Evolutionary conservation across 2,888 invertebrate genomes (phyloP).

Genomic region (Gymnosoma rotundatum): DNA sequence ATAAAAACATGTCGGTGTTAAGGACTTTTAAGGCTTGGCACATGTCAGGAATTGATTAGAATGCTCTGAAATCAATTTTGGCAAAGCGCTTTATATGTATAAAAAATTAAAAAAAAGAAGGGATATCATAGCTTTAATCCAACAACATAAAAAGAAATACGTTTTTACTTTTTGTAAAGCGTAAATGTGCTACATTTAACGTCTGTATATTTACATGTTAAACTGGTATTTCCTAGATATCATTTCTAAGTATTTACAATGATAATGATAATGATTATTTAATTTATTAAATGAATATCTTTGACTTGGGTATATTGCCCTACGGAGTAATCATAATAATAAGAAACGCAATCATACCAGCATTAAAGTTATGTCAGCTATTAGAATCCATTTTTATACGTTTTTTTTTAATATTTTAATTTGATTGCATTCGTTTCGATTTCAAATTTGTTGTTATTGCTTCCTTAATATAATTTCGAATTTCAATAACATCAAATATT

Average conservation of each 20-base stretch:
- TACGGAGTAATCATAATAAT: conserved; percentile 28
- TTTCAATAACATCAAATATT: conserved; percentile 35
- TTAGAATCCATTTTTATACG: conserved; percentile 47
- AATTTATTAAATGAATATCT: conserved; percentile 64
- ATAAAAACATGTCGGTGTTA: conserved; percentile 68
- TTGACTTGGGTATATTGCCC: conserved; percentile 67
- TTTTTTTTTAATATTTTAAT: conserved; percentile 27
- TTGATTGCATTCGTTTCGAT: conserved; percentile 46
- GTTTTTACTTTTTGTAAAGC: conserved; percentile 43
- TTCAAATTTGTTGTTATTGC: conserved; percentile 23
- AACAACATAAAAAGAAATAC: conserved; percentile 27
- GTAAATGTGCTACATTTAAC: conserved; percentile 48
- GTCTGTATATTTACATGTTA: conserved; percentile 50
- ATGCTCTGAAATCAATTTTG: conserved; percentile 75
- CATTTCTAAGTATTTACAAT: conserved; percentile 15
- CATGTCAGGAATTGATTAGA: conserved; percentile 81
- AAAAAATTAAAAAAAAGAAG: no score
- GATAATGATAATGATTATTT: conserved; percentile 48
- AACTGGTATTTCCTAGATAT: conserved; percentile 53
- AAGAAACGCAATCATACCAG: conserved; percentile 22
- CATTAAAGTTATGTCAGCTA: conserved; percentile 41
- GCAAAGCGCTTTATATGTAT: conserved; percentile 47
- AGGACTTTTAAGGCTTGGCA: conserved; percentile 69
- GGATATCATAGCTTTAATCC: neutral
- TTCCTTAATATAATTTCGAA: conserved; percentile 35